Evolutionary conservation across 2,113 vertebrate species (phyloP).

Genomic region (Lophotis ruficrista): DNA sequence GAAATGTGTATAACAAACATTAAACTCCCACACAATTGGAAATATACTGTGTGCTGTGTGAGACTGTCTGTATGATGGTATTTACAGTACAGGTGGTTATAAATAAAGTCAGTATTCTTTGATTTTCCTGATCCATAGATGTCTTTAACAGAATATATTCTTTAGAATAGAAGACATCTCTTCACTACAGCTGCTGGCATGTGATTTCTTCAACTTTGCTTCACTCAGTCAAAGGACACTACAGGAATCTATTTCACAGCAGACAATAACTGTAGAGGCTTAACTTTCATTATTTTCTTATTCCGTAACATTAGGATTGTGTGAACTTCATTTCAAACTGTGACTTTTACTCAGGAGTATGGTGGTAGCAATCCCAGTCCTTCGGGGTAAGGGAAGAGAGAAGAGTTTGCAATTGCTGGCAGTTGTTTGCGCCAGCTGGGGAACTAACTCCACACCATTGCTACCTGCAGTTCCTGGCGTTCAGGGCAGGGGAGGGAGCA

Average conservation of each 20-base stretch:
- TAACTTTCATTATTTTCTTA: background rate
- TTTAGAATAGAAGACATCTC: background rate
- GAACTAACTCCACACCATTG: background rate
- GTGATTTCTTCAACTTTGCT: background rate
- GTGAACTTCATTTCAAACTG: background rate
- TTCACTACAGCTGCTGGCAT: background rate
- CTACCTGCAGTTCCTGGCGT: background rate
- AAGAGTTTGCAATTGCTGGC: background rate
- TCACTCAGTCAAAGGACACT: background rate
- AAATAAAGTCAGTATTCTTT: background rate
- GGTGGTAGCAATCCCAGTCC: background rate
- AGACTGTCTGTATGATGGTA: background rate
- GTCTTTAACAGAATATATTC: background rate
- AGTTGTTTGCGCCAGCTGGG: background rate
- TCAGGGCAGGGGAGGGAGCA: background rate
- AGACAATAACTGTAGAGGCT: background rate
- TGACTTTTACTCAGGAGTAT: background rate
- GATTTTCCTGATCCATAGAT: background rate
- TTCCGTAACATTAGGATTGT: background rate
- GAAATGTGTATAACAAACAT: background rate
- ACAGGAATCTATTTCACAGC: background rate
- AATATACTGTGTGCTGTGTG: accelerated
- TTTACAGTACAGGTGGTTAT: background rate
- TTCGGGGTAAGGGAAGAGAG: background rate
- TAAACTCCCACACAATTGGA: background rate